These are phyloP conservation scores for Strigamia crassipes DNA, from an alignment of 2,888 invertebrate genomes.

Conservation along the genomic window DNA sequence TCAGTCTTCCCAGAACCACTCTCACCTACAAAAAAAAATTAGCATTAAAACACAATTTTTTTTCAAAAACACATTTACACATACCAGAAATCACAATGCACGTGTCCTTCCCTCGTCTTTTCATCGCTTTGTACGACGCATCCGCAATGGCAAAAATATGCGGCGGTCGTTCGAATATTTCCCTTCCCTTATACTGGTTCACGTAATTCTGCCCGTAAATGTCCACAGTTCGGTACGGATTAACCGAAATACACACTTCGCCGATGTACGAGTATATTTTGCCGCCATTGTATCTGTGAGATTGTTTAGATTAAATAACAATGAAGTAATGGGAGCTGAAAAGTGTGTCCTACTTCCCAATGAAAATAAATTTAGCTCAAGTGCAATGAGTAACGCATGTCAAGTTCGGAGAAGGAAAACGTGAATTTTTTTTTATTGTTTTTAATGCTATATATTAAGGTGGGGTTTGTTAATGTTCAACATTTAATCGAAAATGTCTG, in stretches of 20 bases:
- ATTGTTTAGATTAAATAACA: not conserved
- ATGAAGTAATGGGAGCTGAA: not conserved
- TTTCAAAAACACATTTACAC: not conserved
- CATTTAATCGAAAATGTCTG: not conserved
- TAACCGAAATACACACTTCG: slow-evolving; percentile 95
- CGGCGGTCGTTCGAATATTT: slow-evolving; percentile 94
- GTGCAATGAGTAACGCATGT: slow-evolving; percentile 17
- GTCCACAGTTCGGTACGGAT: slow-evolving; percentile 91
- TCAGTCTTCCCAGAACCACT: slow-evolving; percentile 98
- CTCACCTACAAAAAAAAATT: slow-evolving; percentile 65
- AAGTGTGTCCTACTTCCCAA: not conserved
- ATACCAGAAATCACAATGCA: slow-evolving; percentile 85
- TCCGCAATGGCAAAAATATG: slow-evolving; percentile 99
- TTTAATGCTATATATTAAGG: not conserved
- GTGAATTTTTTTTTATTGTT: not conserved
- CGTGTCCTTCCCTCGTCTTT: slow-evolving; percentile 86
- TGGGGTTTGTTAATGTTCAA: no score
- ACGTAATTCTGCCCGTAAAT: slow-evolving; percentile 87
- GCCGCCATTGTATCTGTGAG: slow-evolving; percentile 71
- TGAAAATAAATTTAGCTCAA: slow-evolving; percentile 35
- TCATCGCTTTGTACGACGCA: slow-evolving; percentile 90
- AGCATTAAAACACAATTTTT: not conserved
- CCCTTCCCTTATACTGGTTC: slow-evolving; percentile 89
- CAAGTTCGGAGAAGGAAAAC: slow-evolving; percentile 18
- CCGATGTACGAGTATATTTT: slow-evolving; percentile 98